Percentiles rank a stretch among this genome's conserved stretches.
Conservation (phyloP, 2,113 vertebrate genomes). For the Pholis gunnellus region DNA sequence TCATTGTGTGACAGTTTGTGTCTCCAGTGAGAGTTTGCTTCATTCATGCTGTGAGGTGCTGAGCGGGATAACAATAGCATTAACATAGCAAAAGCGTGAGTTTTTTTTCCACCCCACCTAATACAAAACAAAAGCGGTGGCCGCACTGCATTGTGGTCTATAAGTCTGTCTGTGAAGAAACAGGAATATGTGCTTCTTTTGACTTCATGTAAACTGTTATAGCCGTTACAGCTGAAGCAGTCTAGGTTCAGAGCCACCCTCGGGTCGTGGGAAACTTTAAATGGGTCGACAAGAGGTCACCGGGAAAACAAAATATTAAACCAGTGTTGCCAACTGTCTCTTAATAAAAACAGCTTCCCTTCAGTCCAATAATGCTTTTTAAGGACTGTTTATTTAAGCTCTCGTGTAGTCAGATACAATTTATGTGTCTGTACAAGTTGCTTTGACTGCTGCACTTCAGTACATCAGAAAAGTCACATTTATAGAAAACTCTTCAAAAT, state of each 20-base stretch:
- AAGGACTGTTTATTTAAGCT: conserved; percentile 1
- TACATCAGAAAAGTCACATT: background rate
- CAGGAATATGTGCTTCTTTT: background rate
- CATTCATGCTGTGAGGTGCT: conserved; percentile 12
- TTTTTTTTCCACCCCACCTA: background rate
- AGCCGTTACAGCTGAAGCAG: background rate
- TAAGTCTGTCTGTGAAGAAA: background rate
- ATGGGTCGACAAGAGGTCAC: conserved; percentile 43
- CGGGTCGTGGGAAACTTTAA: conserved; percentile 74
- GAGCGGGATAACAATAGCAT: conserved; percentile 31
- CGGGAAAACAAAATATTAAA: conserved; percentile 63
- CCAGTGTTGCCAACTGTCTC: conserved; percentile 37
- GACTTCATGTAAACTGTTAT: background rate
- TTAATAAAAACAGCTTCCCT: conserved; percentile 30
- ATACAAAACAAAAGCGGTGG: conserved; percentile 11
- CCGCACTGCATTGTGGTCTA: background rate
- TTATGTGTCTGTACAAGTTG: background rate
- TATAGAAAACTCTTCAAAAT: no score
- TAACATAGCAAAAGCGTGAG: conserved; percentile 24
- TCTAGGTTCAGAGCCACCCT: conserved; percentile 30
- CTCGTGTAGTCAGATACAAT: background rate
- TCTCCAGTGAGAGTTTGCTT: conserved; percentile 6
- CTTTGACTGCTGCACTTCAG: background rate
- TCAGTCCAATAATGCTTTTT: conserved; percentile 1
- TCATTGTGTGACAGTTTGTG: conserved; percentile 5